Evolutionary conservation across 2,797 vertebrate genomes (phyloP).

Genomic region (Sebastes ruberrimus): DNA sequence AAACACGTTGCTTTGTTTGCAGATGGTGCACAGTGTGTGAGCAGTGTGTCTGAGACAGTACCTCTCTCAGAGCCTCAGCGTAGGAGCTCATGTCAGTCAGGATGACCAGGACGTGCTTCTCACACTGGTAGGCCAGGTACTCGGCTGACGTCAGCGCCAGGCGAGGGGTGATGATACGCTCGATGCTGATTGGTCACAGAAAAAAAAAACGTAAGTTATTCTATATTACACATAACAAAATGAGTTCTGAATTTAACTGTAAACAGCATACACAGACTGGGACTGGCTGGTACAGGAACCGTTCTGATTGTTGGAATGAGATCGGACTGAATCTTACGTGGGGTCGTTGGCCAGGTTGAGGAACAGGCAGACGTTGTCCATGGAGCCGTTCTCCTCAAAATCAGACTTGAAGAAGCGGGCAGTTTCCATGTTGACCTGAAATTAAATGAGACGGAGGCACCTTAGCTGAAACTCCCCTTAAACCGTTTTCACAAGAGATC

Average conservation of each 20-base stretch:
- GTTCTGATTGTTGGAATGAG: background rate
- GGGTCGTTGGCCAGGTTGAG: constrained; percentile 85
- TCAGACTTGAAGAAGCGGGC: constrained; percentile 86
- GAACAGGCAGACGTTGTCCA: constrained; percentile 86
- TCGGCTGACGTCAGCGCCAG: constrained; percentile 83
- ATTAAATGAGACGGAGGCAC: background rate
- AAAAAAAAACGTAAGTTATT: background rate
- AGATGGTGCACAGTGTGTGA: background rate
- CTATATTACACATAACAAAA: background rate
- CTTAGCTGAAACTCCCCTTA: background rate
- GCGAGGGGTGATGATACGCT: constrained; percentile 85
- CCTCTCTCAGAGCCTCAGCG: constrained; percentile 84
- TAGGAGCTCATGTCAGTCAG: constrained; percentile 87
- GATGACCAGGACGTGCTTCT: constrained; percentile 86
- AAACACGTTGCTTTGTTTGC: background rate
- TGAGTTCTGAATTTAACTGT: background rate
- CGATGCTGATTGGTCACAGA: constrained; percentile 72
- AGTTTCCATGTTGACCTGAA: constrained; percentile 86
- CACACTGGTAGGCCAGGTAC: constrained; percentile 86
- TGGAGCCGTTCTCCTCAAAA: constrained; percentile 85
- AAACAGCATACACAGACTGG: background rate
- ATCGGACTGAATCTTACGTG: constrained; percentile 70
- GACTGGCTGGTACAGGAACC: background rate
- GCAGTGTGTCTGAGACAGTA: constrained; percentile 16
- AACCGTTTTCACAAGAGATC: background rate